These are phyloP conservation scores for Ophiothrix spiculata DNA, from an alignment of 35 echinoderm and acorn worm species.

Conservation along the genomic window DNA sequence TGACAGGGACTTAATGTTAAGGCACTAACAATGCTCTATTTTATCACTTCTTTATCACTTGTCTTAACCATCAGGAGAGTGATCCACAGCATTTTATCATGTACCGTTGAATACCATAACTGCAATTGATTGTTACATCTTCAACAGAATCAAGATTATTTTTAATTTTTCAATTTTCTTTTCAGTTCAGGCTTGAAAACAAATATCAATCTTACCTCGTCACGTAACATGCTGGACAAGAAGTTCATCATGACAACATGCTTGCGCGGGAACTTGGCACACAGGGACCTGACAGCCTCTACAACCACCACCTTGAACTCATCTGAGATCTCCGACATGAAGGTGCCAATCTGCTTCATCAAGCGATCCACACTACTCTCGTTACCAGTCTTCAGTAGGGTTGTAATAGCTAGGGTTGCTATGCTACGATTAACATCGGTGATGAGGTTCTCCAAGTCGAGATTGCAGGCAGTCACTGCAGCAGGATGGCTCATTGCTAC, in stretches of 20 bases:
- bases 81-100: too few species aligned
- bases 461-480: conserved; percentile 95
- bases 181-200: too few species aligned
- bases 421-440: conserved; percentile 96
- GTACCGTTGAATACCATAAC: too few species aligned
- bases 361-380: conserved; percentile 94
- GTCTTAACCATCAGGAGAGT: too few species aligned
- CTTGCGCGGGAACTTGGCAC: conserved; percentile 92
- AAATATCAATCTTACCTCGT: too few species aligned
- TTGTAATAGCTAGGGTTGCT: conserved; percentile 96
- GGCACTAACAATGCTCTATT: too few species aligned
- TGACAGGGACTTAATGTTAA: too few species aligned
- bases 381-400: conserved; percentile 94
- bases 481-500: conserved; percentile 97
- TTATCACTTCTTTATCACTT: too few species aligned
- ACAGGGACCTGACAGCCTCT: conserved; percentile 81
- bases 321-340: conserved; percentile 98
- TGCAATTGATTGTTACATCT: too few species aligned
- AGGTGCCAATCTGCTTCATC: conserved; percentile 96
- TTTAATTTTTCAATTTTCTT: too few species aligned
- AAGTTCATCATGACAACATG: conserved; percentile 98
- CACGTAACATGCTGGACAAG: conserved; percentile 84
- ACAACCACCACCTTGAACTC: conserved; percentile 98
- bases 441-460: conserved; percentile 98
- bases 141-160: too few species aligned